These are phyloP conservation scores for Pseudomugil gertrudae DNA, from an alignment of 2,797 vertebrate genomes.

Conservation along the genomic window DNA sequence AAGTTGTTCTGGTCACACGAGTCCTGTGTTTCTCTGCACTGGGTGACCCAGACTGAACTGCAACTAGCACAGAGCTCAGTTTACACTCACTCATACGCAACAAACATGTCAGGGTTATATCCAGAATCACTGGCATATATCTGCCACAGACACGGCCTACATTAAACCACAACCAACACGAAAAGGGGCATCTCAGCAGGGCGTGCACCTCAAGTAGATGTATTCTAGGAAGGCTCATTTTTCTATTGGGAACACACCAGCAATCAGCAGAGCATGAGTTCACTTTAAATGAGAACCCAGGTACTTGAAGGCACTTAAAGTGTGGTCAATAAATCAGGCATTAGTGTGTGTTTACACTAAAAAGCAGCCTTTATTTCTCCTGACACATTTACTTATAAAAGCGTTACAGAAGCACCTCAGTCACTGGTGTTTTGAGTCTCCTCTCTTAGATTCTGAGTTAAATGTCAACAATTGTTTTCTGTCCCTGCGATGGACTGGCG, in stretches of 20 bases:
- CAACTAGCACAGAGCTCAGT: conserved; percentile 47
- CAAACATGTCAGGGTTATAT: conserved; percentile 33
- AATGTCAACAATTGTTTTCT: not conserved
- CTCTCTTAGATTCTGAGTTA: not conserved
- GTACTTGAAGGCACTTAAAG: too few species aligned
- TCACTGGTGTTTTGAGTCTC: not conserved
- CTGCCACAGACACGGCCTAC: not conserved
- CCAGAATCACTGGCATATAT: not conserved
- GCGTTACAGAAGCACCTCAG: not conserved
- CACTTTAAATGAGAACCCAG: too few species aligned
- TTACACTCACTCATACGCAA: conserved; percentile 51
- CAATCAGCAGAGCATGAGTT: not conserved
- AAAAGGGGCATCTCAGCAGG: not conserved
- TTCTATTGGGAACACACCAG: not conserved
- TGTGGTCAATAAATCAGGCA: not conserved
- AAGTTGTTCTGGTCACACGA: conserved; percentile 10
- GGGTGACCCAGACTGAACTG: conserved; percentile 52
- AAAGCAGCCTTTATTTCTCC: not conserved
- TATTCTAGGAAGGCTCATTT: not conserved
- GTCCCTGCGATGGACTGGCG: too few species aligned
- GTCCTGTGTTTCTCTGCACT: conserved; percentile 24
- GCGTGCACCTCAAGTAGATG: not conserved
- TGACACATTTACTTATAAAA: not conserved
- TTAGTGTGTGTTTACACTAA: not conserved
- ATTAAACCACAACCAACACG: not conserved